phyloP scores from a whole-genome alignment of 2,797 vertebrate genomes.

The Pangasius djambal region DNA sequence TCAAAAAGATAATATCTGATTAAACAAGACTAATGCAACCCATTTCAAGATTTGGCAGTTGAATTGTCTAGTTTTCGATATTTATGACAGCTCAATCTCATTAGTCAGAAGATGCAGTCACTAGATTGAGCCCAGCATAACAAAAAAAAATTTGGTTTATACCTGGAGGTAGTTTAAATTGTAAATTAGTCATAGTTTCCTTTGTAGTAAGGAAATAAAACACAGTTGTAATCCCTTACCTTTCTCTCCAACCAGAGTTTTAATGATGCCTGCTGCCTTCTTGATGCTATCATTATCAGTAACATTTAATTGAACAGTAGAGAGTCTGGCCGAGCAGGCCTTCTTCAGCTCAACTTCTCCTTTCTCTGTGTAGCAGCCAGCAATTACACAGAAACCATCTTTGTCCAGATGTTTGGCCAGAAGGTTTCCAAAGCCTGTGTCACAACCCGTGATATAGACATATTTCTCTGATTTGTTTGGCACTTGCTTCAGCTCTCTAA shows the following conservation, averaged over 20 bases:
- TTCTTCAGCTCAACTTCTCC: slow-evolving; percentile 63
- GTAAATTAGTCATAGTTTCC: not conserved
- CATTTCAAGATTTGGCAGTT: not conserved
- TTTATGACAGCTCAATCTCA: not conserved
- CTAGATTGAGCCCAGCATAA: not conserved
- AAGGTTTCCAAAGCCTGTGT: slow-evolving; percentile 65
- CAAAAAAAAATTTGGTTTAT: not conserved
- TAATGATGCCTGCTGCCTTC: slow-evolving; percentile 56
- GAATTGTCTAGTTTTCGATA: not conserved
- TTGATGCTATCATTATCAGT: slow-evolving; percentile 53
- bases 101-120: not conserved
- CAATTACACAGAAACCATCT: slow-evolving; percentile 61
- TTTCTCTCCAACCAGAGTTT: slow-evolving; percentile 56
- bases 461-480: slow-evolving; percentile 58
- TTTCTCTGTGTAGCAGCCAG: slow-evolving; percentile 63
- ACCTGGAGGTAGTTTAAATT: not conserved
- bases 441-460: slow-evolving; percentile 68
- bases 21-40: not conserved
- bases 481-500: slow-evolving; percentile 55
- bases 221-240: slow-evolving; percentile 48
- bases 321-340: slow-evolving; percentile 51
- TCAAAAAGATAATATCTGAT: not conserved
- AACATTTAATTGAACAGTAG: slow-evolving; percentile 61
- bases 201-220: not conserved
- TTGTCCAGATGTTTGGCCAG: slow-evolving; percentile 61